A percentile compares a stretch with the other conserved stretches of the same genome.
Conservation (phyloP, 1,140 invertebrate genomes). For the Zaprionus lachaisei region DNA sequence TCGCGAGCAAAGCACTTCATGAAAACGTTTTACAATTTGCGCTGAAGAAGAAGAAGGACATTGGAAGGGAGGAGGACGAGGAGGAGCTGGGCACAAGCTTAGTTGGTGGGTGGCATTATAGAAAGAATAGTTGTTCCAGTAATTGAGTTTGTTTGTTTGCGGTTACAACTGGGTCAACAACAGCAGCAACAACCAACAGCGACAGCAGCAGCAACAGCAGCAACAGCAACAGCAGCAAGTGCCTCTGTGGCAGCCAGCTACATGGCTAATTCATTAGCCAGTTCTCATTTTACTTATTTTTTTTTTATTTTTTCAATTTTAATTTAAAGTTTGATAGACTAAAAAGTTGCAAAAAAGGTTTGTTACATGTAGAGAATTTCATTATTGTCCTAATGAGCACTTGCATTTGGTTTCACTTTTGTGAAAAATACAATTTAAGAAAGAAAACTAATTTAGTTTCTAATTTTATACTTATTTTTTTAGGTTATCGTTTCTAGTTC, state of each 20-base stretch:
- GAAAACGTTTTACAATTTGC: conserved; percentile 54
- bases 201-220: conserved; percentile 2
- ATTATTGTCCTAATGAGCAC: neutral
- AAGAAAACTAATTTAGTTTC: too few relatives aligned
- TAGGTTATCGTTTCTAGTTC: too few relatives aligned
- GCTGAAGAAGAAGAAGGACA: conserved; percentile 15
- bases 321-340: conserved; percentile 23
- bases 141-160: conserved; percentile 56
- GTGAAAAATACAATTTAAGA: neutral
- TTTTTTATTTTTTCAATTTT: conserved; percentile 8
- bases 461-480: too few relatives aligned
- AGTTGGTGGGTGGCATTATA: conserved; percentile 33
- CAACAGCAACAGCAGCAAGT: neutral
- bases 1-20: conserved; percentile 29
- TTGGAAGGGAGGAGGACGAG: neutral
- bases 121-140: conserved; percentile 51
- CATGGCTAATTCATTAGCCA: conserved; percentile 30
- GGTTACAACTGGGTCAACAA: conserved; percentile 39
- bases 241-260: conserved; percentile 9
- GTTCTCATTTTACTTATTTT: neutral
- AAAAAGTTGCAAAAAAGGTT: conserved; percentile 6
- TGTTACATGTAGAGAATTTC: neutral
- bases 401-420: neutral
- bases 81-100: neutral
- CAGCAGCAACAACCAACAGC: conserved; percentile 6